These are phyloP conservation scores for Pyrocoelia pectoralis DNA, from an alignment of 2,888 invertebrate species.

Conservation along the genomic window DNA sequence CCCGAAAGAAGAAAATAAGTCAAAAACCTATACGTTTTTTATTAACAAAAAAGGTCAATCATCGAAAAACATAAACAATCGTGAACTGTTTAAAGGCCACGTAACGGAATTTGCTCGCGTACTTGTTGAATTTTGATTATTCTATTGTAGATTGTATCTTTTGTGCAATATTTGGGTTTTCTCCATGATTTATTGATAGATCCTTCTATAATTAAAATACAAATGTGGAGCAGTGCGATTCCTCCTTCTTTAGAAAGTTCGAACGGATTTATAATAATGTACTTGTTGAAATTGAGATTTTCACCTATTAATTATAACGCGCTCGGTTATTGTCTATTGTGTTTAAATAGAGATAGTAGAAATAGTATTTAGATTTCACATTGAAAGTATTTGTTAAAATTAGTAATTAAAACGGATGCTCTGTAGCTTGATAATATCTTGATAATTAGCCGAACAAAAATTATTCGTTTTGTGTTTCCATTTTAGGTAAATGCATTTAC, in stretches of 20 bases:
- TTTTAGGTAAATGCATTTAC: too few species aligned
- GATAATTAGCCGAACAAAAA: too few species aligned
- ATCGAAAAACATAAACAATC: background rate
- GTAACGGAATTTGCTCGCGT: background rate
- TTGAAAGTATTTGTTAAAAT: background rate
- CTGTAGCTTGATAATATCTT: too few species aligned
- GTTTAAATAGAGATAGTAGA: background rate
- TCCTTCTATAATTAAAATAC: too few species aligned
- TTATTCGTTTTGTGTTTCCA: too few species aligned
- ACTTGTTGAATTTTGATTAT: constrained; percentile 3
- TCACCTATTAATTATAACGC: background rate
- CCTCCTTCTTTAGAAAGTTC: background rate
- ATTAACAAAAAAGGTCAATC: background rate
- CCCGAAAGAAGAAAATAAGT: background rate
- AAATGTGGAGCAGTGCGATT: too few species aligned
- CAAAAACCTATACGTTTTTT: background rate
- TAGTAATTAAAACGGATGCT: background rate
- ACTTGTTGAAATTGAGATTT: background rate
- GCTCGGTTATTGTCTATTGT: background rate
- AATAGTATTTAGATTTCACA: background rate
- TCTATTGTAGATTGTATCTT: background rate
- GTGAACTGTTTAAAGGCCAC: background rate
- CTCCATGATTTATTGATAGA: too few species aligned
- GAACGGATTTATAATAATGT: background rate
- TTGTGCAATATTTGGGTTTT: background rate